Conservation (phyloP, 2,113 vertebrate species). For the Stigmatopora nigra region DNA sequence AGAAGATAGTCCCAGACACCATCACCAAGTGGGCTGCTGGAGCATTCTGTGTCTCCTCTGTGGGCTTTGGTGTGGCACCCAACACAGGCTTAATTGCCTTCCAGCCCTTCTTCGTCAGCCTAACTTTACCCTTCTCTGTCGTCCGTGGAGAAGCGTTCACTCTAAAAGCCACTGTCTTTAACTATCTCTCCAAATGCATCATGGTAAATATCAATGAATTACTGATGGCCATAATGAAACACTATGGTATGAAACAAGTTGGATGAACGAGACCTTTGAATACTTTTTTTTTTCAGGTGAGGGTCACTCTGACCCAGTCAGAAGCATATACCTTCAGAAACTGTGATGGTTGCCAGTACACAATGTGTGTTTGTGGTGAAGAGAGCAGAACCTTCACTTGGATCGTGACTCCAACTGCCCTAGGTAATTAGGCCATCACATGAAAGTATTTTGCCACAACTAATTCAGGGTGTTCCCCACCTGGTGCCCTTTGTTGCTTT, state of each 20-base stretch:
- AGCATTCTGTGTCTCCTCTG: constrained; percentile 76
- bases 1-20: constrained; percentile 76
- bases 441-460: background rate
- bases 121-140: constrained; percentile 75
- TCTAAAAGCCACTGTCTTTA: constrained; percentile 78
- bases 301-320: constrained; percentile 56
- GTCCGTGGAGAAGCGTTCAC: constrained; percentile 73
- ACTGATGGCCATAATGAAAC: too few relatives aligned
- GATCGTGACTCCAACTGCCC: constrained; percentile 60
- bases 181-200: constrained; percentile 78
- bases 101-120: constrained; percentile 79
- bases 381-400: constrained; percentile 67
- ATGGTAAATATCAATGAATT: constrained; percentile 64
- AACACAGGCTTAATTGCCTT: constrained; percentile 62
- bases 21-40: constrained; percentile 83
- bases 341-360: constrained; percentile 62
- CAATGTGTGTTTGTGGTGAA: constrained; percentile 57
- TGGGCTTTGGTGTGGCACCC: constrained; percentile 77
- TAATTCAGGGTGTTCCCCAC: background rate
- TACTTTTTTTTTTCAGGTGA: constrained; percentile 56
- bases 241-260: too few relatives aligned
- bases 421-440: constrained; percentile 58
- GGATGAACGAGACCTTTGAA: background rate
- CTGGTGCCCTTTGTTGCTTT: too few relatives aligned
- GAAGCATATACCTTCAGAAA: constrained; percentile 56